Percentiles rank a stretch among this genome's conserved stretches.
These are phyloP conservation scores for Scrobipalpa costella DNA, from an alignment of 2,888 invertebrate genomes.

Conservation along the genomic window DNA sequence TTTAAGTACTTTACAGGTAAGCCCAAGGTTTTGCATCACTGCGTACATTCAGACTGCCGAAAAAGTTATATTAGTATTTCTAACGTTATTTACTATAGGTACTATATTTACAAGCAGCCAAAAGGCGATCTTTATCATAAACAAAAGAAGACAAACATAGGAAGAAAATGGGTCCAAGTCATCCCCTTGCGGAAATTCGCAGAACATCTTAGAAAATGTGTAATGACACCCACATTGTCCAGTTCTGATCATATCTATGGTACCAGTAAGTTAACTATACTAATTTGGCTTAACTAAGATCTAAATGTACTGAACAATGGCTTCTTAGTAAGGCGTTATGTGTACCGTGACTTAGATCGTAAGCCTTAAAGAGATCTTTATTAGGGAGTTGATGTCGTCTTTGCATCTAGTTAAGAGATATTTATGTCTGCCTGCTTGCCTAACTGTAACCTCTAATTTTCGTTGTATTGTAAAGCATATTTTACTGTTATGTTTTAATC, in stretches of 20 bases:
- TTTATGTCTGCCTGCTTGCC: not conserved
- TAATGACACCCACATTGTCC: constrained; percentile 37
- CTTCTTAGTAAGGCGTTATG: constrained; percentile 43
- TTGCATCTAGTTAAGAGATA: not conserved
- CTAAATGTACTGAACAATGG: constrained; percentile 43
- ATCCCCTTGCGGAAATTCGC: constrained; percentile 27
- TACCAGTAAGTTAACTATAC: constrained; percentile 29
- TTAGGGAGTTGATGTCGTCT: constrained; percentile 12
- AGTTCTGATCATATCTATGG: constrained; percentile 37
- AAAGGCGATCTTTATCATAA: too few relatives aligned
- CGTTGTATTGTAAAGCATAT: not conserved
- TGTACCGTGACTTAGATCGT: constrained; percentile 44
- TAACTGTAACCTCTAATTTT: not conserved
- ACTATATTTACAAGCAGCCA: too few relatives aligned
- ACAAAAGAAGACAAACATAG: too few relatives aligned
- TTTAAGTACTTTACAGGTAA: too few relatives aligned
- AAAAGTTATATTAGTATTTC: too few relatives aligned
- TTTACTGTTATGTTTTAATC: not conserved
- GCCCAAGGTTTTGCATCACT: too few relatives aligned
- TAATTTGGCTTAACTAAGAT: constrained; percentile 50
- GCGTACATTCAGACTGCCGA: too few relatives aligned
- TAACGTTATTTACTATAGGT: too few relatives aligned
- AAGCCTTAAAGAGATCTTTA: constrained; percentile 19
- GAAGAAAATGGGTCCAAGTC: constrained; percentile 13
- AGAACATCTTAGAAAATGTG: constrained; percentile 33